Evolutionary conservation across 2,797 vertebrate genomes (phyloP).

Genomic region (Sebastes ruberrimus): DNA sequence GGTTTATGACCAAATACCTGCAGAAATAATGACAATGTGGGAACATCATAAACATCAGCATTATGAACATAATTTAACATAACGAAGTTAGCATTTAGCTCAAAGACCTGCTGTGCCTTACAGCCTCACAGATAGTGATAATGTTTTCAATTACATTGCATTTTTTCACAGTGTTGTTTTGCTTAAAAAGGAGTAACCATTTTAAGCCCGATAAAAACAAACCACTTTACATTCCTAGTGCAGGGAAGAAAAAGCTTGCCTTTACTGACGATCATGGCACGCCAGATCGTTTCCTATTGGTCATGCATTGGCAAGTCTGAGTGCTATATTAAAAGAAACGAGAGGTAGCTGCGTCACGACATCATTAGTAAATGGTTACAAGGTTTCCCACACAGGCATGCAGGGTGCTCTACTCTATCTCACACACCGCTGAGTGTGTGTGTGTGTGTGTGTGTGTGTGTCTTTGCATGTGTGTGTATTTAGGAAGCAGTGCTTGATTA

Average conservation of each 20-base stretch:
- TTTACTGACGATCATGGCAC: background rate
- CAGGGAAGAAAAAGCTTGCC: background rate
- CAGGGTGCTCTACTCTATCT: slow-evolving; percentile 10
- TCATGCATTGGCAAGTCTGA: slow-evolving; percentile 22
- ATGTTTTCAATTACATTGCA: background rate
- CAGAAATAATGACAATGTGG: background rate
- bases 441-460: background rate
- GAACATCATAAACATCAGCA: background rate
- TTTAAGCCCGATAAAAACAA: background rate
- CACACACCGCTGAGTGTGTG: background rate
- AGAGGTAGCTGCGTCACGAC: slow-evolving; percentile 22
- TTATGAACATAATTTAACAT: background rate
- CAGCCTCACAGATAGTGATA: background rate
- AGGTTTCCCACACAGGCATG: slow-evolving; percentile 31
- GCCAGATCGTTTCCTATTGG: background rate
- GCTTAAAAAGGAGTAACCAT: background rate
- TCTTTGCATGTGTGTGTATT: slow-evolving; percentile 18
- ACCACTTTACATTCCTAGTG: background rate
- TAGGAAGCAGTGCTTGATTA: slow-evolving; percentile 60
- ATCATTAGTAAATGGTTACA: slow-evolving; percentile 43
- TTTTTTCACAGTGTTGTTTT: background rate
- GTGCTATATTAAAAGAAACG: slow-evolving; percentile 36
- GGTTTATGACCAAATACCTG: background rate
- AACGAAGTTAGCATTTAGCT: background rate
- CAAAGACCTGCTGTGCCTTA: background rate